A percentile compares a stretch with the other conserved stretches of the same genome.
These are phyloP conservation scores for Sebastes cheni DNA, from an alignment of 2,797 vertebrate genomes.

Conservation along the genomic window DNA sequence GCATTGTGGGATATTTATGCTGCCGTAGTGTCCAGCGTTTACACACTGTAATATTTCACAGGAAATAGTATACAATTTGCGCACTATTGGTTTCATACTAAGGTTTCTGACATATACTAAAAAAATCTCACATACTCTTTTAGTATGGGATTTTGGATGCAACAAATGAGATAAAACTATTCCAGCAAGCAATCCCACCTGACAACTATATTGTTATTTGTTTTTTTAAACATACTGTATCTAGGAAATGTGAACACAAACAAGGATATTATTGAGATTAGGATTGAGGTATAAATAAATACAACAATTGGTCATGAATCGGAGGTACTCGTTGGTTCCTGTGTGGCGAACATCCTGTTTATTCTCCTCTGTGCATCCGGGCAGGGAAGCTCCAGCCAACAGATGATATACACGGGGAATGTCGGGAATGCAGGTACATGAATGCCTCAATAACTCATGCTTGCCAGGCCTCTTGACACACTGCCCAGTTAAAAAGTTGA, in stretches of 20 bases:
- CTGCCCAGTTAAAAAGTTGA: slow-evolving; percentile 47
- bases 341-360: slow-evolving; percentile 79
- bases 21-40: too few species aligned
- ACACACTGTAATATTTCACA: too few species aligned
- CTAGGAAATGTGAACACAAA: slow-evolving; percentile 41
- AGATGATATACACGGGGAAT: slow-evolving; percentile 69
- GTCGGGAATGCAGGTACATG: slow-evolving; percentile 78
- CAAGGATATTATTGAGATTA: slow-evolving; percentile 20
- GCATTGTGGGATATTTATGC: too few species aligned
- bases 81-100: too few species aligned
- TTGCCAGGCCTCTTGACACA: slow-evolving; percentile 51
- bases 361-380: slow-evolving; percentile 44
- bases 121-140: too few species aligned
- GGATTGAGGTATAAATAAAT: slow-evolving; percentile 52
- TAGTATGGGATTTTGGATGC: too few species aligned
- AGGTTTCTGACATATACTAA: too few species aligned
- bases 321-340: slow-evolving; percentile 40
- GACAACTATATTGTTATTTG: background rate
- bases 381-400: slow-evolving; percentile 62
- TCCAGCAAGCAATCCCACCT: background rate
- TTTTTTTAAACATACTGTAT: slow-evolving; percentile 4
- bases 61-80: too few species aligned
- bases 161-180: background rate
- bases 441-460: slow-evolving; percentile 70
- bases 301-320: slow-evolving; percentile 56